These are phyloP conservation scores for Poecile montanus DNA, from an alignment of 2,797 vertebrate genomes.

Conservation along the genomic window DNA sequence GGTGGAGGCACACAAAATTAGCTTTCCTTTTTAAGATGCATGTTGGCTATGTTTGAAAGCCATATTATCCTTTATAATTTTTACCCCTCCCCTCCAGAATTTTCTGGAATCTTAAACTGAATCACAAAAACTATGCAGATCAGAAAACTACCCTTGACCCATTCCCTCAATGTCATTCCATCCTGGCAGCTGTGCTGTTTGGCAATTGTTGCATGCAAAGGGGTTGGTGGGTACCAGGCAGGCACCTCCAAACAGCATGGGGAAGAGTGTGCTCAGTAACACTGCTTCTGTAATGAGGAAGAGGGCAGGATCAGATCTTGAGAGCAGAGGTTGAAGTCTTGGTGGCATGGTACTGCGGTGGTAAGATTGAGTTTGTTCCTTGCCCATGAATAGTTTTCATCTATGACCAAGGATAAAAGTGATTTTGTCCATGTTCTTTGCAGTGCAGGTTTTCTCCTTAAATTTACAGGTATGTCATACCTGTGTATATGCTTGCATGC, in stretches of 20 bases:
- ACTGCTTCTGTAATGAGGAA: background rate
- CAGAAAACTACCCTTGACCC: background rate
- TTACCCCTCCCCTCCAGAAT: background rate
- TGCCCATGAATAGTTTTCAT: background rate
- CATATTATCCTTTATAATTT: background rate
- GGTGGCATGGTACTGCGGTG: background rate
- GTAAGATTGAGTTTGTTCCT: background rate
- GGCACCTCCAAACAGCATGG: background rate
- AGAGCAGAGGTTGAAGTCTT: background rate
- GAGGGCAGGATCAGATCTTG: background rate
- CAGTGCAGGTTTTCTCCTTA: background rate
- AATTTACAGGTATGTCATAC: background rate
- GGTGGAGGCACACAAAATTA: background rate
- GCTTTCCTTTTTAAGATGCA: background rate
- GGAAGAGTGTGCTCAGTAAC: background rate
- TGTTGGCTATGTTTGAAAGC: constrained; percentile 40
- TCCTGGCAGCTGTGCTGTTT: background rate
- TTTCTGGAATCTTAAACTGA: constrained; percentile 3
- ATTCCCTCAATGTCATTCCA: background rate
- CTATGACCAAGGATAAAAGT: background rate
- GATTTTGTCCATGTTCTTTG: background rate
- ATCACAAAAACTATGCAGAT: background rate
- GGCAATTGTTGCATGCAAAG: background rate
- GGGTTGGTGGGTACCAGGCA: background rate
- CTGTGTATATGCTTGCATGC: background rate